Base-by-base conservation (phyloP, 92 coral and sea anemone genomes). In the Porites divaricata region DNA sequence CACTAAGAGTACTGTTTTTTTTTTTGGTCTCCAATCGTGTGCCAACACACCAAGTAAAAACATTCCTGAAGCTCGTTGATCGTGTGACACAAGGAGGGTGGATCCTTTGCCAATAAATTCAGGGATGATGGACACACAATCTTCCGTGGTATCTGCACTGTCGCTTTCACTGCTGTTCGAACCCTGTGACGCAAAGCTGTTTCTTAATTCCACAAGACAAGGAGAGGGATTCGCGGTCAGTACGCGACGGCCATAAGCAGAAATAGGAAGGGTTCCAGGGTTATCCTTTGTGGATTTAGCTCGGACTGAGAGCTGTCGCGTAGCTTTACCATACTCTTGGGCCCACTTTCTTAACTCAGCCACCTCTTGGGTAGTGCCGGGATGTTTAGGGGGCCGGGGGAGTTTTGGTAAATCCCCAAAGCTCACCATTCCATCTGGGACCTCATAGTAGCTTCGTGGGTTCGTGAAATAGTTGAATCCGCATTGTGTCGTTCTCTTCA, bases 351-450 rank as follows among this genome's bases (percentile, higher is more conserved):
- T 62, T 2, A 58, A 22, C 23, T 19, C 53, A 23, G 87, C 0
- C 13, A 83, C 52, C 2, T 83, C 81, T 63, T 75, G 50, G 13
- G 28, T 13, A 17, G 87, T 74, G 9, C 87, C 76, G 53, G 72
- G 51, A 21, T 56, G 70, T 64, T 75, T 83, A 4, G 8, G 58
- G 11, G 80, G 87, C 15, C 80, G 62, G 11, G 87, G 87, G 73
- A 83, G 35, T 63, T 83, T 74, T 9, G 88, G 88, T 24, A 84
- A 24, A 35, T 84, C 88, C 67, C 81, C 82, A 65, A 84, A 84
- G 72, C 51, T 63, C n/a, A 76, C 75, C 82, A 84, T 84, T 9
- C n/a, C 35, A 11, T 83, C 63, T 50, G 75, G 81, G 21, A 83
- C 88, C 11, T 83, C 75, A 51, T 83, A 83, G 50, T 83, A 74